A percentile compares a stretch with the other conserved stretches of the same genome.
These are phyloP conservation scores for Phoenicopterus ruber DNA, from an alignment of 2,113 vertebrate species.

Conservation along the genomic window DNA sequence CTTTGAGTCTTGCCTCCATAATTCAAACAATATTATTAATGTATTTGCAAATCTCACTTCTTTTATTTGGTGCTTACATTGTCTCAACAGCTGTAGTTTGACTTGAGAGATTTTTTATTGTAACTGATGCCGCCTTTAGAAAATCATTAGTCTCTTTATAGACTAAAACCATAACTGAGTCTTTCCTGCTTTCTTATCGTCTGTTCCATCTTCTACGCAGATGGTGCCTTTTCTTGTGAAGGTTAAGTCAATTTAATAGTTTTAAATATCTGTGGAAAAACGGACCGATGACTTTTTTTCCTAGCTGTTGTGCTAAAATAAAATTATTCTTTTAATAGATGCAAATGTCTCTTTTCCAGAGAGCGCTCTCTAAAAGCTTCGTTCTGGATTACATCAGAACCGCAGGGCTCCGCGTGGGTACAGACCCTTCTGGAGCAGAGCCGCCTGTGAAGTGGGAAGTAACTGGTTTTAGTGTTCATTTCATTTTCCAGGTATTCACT, in stretches of 20 bases:
- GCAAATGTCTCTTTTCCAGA: background rate
- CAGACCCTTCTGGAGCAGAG: background rate
- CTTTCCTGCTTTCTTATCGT: background rate
- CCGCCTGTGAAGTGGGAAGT: background rate
- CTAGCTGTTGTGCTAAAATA: background rate
- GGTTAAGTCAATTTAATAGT: background rate
- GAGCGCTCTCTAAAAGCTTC: background rate
- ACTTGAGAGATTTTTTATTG: background rate
- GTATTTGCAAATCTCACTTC: background rate
- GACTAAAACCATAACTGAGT: background rate
- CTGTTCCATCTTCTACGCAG: background rate
- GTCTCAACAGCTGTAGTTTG: background rate
- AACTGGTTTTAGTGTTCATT: background rate
- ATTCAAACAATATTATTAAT: background rate
- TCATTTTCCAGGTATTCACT: background rate
- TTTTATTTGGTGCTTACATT: background rate
- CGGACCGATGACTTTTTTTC: background rate
- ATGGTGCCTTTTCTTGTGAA: background rate
- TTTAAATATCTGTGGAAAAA: background rate
- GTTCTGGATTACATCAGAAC: background rate
- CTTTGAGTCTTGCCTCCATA: background rate
- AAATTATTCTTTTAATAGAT: background rate
- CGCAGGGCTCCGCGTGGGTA: rapidly evolving
- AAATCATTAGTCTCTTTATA: background rate
- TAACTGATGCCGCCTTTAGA: background rate